Conservation (phyloP, 2,797 vertebrate species). For the Schizopygopsis pylzovi region DNA sequence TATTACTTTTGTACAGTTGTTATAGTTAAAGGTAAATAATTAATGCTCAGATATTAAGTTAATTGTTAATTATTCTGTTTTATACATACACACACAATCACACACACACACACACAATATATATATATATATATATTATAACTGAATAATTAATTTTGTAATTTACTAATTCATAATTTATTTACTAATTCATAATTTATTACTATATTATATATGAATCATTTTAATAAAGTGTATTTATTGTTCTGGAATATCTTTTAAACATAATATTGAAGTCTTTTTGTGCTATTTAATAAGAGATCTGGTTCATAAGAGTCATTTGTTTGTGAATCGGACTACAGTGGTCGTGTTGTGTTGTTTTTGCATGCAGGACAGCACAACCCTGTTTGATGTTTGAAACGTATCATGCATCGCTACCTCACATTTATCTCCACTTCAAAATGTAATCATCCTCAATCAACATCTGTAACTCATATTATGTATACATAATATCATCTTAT, state of each 20-base stretch:
- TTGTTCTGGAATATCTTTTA: neutral
- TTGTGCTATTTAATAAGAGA: neutral
- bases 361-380: neutral
- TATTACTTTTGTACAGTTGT: neutral
- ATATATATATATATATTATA: too few relatives aligned
- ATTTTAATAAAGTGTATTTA: neutral
- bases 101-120: too few relatives aligned
- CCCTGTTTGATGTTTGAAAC: neutral
- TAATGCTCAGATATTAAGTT: too few relatives aligned
- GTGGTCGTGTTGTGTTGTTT: neutral
- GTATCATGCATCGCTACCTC: neutral
- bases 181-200: too few relatives aligned
- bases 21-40: neutral
- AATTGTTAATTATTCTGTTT: too few relatives aligned
- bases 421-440: constrained; percentile 11
- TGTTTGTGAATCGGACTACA: neutral
- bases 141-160: too few relatives aligned
- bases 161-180: too few relatives aligned
- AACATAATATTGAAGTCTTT: neutral
- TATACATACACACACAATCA: too few relatives aligned
- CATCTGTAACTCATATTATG: constrained; percentile 48
- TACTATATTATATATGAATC: too few relatives aligned
- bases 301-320: neutral
- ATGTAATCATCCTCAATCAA: constrained; percentile 49
- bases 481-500: constrained; percentile 67